Evolutionary conservation across 2,797 vertebrate genomes (phyloP), one percentile per base, ranked within the genome.

Genomic region (Melopsittacus undulatus): DNA sequence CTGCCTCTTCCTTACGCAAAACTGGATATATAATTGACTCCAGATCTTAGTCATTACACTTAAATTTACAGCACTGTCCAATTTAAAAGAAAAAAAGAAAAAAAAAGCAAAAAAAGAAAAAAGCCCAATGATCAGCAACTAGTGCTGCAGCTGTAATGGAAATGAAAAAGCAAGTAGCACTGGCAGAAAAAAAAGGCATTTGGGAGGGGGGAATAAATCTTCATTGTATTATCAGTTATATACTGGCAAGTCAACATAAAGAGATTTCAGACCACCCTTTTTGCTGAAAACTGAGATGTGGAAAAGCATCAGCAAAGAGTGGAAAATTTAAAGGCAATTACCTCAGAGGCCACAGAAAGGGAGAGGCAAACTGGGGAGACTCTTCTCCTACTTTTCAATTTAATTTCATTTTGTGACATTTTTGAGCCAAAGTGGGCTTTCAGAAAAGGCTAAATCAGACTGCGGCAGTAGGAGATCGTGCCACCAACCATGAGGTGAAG

Each of bases 21-120:
- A 93, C 36, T 56, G 34, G 30, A 45, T 77, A 42, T n/a, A 62
- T 80, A 92, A 85, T 17, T 94, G 64, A 84, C 73, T 89, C 62
- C n/a, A 90, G 81, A 76, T 90, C 93, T 95, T 38, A 82, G 75
- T 91, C 59, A 59, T 77, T 89, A 74, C 36, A 45, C 48, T 78
- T 27, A 78, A 86, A 85, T 93, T 92, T 84, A 83, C 34, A 90
- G 29, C 19, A 59, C 21, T 62, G 7, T 30, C 26, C 75, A 46
- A 78, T 77, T 82, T 68, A 27, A 49, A 59, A 90, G 84, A 80
- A 57, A n/a, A 34, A 57, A 56, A 22, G n/a, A 56, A 22, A 56
- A 15, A 22, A n/a, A 56, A n/a, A 57, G n/a, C n/a, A n/a, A 36
- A 4, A 9, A 9, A 36, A 36, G 22, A 22, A n/a, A 56, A n/a